Percentiles rank a stretch among this genome's conserved stretches.
phyloP scores from a whole-genome alignment of 1,140 invertebrate genomes.

The Contarinia nasturtii region DNA sequence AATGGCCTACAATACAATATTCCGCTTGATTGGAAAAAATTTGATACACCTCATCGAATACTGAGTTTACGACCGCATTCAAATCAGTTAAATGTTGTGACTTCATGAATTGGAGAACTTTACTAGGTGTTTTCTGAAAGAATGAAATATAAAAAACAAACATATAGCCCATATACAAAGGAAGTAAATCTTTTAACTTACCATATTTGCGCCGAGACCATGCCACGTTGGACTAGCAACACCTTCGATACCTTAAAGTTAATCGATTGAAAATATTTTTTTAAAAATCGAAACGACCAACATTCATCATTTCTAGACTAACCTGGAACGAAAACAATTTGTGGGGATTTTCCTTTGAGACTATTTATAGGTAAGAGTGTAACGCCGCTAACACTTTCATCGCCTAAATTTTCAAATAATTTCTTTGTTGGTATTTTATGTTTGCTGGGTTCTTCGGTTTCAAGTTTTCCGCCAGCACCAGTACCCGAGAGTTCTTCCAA shows the following conservation, averaged over 20 bases:
- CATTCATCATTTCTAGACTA: conserved; percentile 15
- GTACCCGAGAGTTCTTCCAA: conserved; percentile 39
- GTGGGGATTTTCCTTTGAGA: neutral
- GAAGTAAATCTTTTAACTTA: conserved; percentile 7
- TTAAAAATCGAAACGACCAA: conserved; percentile 15
- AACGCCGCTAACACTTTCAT: conserved; percentile 24
- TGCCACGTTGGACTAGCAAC: conserved; percentile 27
- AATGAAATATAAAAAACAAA: neutral
- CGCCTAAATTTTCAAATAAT: conserved; percentile 31
- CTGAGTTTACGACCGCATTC: too few relatives aligned
- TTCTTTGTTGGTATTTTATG: conserved; percentile 14
- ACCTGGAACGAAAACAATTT: conserved; percentile 9
- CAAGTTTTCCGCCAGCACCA: conserved; percentile 25
- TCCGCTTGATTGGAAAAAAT: neutral
- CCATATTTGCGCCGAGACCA: conserved; percentile 7
- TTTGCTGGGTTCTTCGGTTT: conserved; percentile 22
- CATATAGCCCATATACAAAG: conserved; percentile 14
- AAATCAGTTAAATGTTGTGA: too few relatives aligned
- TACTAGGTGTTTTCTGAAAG: conserved; percentile 9
- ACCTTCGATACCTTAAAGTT: conserved; percentile 66
- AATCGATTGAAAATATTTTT: conserved; percentile 32
- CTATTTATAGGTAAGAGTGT: conserved; percentile 15
- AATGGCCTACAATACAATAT: conserved; percentile 24
- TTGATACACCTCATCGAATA: too few relatives aligned
- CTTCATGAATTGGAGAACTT: neutral